phyloP scores from a whole-genome alignment of 1,140 invertebrate genomes.

The Colletes gigas region DNA sequence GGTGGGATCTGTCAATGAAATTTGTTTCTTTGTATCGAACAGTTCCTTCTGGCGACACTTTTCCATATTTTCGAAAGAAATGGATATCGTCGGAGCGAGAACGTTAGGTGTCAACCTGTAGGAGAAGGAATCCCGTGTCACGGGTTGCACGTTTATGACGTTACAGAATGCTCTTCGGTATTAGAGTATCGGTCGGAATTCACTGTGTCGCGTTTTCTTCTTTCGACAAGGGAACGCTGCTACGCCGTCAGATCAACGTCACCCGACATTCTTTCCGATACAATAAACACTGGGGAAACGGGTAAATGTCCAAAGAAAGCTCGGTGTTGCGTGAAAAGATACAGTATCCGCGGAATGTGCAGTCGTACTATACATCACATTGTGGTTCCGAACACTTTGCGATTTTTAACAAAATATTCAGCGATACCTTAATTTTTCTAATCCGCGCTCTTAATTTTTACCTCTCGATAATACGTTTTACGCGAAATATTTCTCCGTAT shows the following conservation, averaged over 20 bases:
- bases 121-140: neutral
- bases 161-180: constrained; percentile 32
- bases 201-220: neutral
- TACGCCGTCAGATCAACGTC: constrained; percentile 41
- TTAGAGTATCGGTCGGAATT: constrained; percentile 29
- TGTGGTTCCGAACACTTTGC: too few species aligned
- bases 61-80: too few species aligned
- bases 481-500: too few species aligned
- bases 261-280: constrained; percentile 52
- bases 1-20: too few species aligned
- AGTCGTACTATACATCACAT: neutral
- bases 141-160: neutral
- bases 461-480: too few species aligned
- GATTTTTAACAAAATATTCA: too few species aligned
- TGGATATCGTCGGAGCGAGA: too few species aligned
- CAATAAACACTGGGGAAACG: constrained; percentile 38
- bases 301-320: constrained; percentile 38
- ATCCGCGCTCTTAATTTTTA: too few species aligned
- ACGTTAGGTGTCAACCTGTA: neutral
- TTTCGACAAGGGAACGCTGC: constrained; percentile 2
- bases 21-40: too few species aligned
- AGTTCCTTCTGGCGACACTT: too few species aligned
- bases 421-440: too few species aligned
- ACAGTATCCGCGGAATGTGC: neutral
- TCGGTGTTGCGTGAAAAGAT: constrained; percentile 20